phyloP scores from a whole-genome alignment of 2,888 invertebrate genomes.

The Brachylomia viminalis region DNA sequence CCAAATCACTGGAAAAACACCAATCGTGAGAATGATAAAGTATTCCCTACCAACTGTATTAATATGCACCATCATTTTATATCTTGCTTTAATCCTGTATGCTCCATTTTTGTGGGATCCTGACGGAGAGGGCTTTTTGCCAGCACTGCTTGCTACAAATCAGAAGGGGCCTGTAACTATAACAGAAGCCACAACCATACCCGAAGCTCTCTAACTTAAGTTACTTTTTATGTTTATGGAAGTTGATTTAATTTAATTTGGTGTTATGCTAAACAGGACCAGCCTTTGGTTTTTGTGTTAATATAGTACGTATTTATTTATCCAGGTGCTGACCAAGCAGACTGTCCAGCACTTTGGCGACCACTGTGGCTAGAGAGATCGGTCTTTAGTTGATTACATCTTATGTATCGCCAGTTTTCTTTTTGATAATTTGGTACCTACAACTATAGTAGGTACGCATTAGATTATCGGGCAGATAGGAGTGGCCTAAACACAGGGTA shows the following conservation, averaged over 20 bases:
- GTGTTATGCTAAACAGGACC: background rate
- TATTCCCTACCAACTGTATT: constrained; percentile 69
- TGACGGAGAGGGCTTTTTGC: rapidly evolving
- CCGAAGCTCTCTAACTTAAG: background rate
- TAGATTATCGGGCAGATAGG: too few relatives aligned
- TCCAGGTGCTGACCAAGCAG: too few relatives aligned
- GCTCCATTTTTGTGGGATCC: constrained; percentile 44
- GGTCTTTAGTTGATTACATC: too few relatives aligned
- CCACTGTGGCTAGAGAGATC: too few relatives aligned
- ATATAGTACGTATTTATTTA: background rate
- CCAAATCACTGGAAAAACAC: constrained; percentile 77
- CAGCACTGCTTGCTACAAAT: too few relatives aligned
- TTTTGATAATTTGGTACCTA: too few relatives aligned
- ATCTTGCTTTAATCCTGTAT: constrained; percentile 44
- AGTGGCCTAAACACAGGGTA: too few relatives aligned
- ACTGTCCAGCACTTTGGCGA: too few relatives aligned
- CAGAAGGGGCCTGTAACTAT: rapidly evolving
- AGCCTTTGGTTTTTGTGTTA: background rate
- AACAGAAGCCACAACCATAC: rapidly evolving
- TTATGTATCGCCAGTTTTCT: too few relatives aligned
- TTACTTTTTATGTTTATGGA: background rate
- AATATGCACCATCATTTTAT: constrained; percentile 68
- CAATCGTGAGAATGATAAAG: constrained; percentile 71
- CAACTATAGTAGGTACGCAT: too few relatives aligned
- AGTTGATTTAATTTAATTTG: constrained; percentile 16